These are phyloP conservation scores for Heliothis peltigera DNA, from an alignment of 2,888 invertebrate species.

Conservation along the genomic window DNA sequence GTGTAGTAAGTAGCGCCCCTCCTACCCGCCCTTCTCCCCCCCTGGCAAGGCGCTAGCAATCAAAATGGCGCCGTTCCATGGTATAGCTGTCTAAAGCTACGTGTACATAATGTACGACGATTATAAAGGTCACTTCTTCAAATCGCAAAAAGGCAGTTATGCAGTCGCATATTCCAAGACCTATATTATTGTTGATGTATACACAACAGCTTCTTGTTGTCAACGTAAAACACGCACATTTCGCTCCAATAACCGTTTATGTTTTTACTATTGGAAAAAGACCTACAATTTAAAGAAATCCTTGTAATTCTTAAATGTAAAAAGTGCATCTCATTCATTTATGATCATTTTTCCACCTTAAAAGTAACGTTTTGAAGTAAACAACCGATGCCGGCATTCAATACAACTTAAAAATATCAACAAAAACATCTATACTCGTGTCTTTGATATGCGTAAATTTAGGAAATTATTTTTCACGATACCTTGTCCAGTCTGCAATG, in stretches of 20 bases:
- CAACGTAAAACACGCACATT: conserved; percentile 36
- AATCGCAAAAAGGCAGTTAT: conserved; percentile 45
- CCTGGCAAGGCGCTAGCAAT: conserved; percentile 84
- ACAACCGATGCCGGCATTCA: conserved; percentile 75
- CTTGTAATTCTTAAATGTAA: conserved; percentile 1
- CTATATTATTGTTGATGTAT: conserved; percentile 41
- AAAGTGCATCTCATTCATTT: conserved; percentile 34
- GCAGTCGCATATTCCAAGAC: conserved; percentile 14
- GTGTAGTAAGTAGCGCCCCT: conserved; percentile 75
- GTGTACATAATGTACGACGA: conserved; percentile 75
- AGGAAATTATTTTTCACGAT: conserved; percentile 30
- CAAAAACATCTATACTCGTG: conserved; percentile 42
- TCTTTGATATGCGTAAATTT: conserved; percentile 2
- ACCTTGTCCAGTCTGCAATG: conserved; percentile 67
- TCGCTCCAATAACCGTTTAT: conserved; percentile 36
- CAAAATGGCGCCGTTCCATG: conserved; percentile 87
- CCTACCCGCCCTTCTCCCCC: conserved; percentile 76
- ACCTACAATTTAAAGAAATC: conserved; percentile 1
- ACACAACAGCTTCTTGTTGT: conserved; percentile 44
- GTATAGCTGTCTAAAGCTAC: conserved; percentile 78
- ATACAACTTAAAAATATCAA: conserved; percentile 43
- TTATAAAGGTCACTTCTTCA: conserved; percentile 66
- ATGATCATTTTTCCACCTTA: conserved; percentile 2
- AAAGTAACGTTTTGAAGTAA: conserved; percentile 63
- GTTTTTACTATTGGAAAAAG: conserved; percentile 11